phyloP scores from a whole-genome alignment of 2,888 invertebrate genomes.

The Plemyria rubiginata region DNA sequence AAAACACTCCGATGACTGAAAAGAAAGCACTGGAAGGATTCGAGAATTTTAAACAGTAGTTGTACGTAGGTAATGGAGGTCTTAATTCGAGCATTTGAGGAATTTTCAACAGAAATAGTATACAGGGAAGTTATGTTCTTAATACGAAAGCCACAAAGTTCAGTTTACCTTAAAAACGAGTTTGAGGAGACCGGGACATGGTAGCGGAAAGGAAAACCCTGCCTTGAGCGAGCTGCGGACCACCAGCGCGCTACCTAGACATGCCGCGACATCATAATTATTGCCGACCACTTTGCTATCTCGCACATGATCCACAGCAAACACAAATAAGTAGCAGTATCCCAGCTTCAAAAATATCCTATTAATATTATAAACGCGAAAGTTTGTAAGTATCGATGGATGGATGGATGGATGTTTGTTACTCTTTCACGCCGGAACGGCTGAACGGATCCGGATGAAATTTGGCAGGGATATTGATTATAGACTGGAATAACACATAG shows the following conservation, averaged over 20 bases:
- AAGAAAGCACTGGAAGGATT: too few relatives aligned
- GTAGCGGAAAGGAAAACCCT: conserved; percentile 41
- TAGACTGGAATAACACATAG: too few relatives aligned
- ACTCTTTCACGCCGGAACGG: too few relatives aligned
- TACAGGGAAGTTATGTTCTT: not conserved
- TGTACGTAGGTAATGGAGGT: too few relatives aligned
- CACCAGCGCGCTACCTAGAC: conserved; percentile 54
- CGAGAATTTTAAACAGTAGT: too few relatives aligned
- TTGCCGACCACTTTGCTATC: conserved; percentile 48
- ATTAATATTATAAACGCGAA: too few relatives aligned
- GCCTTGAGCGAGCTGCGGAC: conserved; percentile 47
- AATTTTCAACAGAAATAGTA: not conserved
- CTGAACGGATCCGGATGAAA: too few relatives aligned
- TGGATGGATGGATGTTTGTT: too few relatives aligned
- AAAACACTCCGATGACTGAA: too few relatives aligned
- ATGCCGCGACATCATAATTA: conserved; percentile 55
- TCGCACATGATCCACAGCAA: conserved; percentile 32
- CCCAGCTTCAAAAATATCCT: conserved; percentile 7
- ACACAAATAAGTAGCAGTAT: conserved; percentile 13
- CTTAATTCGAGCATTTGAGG: too few relatives aligned
- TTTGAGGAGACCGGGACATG: not conserved
- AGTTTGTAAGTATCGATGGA: too few relatives aligned
- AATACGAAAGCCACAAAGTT: not conserved
- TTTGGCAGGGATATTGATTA: too few relatives aligned
- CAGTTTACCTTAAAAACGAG: not conserved